Conservation (phyloP, 2,888 invertebrate species). For the Hirtodrosophila duncani region DNA sequence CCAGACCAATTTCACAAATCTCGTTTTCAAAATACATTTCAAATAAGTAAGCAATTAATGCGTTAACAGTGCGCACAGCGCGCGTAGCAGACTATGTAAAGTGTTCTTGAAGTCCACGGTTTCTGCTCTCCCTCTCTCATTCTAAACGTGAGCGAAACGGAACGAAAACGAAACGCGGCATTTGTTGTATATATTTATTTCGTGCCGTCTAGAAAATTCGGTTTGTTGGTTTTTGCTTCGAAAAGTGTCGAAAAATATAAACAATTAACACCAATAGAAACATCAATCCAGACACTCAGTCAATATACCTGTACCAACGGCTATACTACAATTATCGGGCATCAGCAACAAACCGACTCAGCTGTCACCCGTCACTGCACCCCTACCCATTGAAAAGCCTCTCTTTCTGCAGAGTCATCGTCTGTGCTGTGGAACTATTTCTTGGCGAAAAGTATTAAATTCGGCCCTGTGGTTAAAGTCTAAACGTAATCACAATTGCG, state of each 20-base stretch:
- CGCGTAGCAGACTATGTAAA: constrained; percentile 27
- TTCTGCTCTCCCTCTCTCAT: constrained; percentile 1
- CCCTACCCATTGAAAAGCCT: no score
- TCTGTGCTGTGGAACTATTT: constrained; percentile 34
- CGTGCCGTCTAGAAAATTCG: constrained; percentile 47
- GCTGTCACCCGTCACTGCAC: no score
- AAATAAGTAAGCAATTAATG: no score
- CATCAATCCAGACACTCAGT: background rate
- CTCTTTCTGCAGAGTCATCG: no score
- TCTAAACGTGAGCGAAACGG: constrained; percentile 24
- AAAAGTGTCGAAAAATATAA: constrained; percentile 37
- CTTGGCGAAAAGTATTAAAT: constrained; percentile 8
- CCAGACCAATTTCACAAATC: no score
- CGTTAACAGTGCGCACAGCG: constrained; percentile 6
- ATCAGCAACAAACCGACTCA: no score
- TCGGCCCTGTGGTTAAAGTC: constrained; percentile 1
- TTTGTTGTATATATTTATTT: constrained; percentile 58
- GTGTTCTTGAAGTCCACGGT: background rate
- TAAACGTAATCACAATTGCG: no score
- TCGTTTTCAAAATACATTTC: no score
- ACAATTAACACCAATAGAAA: constrained; percentile 12
- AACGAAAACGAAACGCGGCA: constrained; percentile 33
- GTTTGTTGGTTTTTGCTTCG: constrained; percentile 29
- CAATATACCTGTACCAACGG: no score
- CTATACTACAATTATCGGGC: no score